Percentiles rank a stretch among this genome's conserved stretches.
These are phyloP conservation scores for Aphelenchoides besseyi DNA, from an alignment of 1,140 invertebrate species.

Conservation along the genomic window DNA sequence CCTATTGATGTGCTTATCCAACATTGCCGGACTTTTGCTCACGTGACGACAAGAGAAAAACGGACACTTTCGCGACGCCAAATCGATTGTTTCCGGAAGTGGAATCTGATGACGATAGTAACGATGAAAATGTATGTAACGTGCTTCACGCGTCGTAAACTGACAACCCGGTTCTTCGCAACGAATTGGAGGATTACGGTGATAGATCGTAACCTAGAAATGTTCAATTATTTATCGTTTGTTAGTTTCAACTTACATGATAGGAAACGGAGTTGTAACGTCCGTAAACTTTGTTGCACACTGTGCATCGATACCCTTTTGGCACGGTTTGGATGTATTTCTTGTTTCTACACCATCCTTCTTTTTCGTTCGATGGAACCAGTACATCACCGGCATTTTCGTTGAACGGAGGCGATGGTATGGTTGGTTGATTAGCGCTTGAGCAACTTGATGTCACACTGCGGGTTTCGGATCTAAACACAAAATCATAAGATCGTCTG, in stretches of 20 bases:
- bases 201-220: constrained; percentile 62
- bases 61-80: constrained; percentile 62
- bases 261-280: constrained; percentile 60
- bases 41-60: constrained; percentile 56
- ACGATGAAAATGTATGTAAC: constrained; percentile 62
- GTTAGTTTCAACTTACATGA: too few relatives aligned
- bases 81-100: constrained; percentile 56
- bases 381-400: constrained; percentile 41
- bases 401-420: constrained; percentile 21
- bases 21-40: constrained; percentile 59
- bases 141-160: constrained; percentile 54
- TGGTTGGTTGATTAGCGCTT: constrained; percentile 17
- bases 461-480: constrained; percentile 1
- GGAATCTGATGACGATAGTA: constrained; percentile 61
- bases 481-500: background rate
- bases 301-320: constrained; percentile 54
- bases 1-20: constrained; percentile 58
- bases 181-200: constrained; percentile 59
- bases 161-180: constrained; percentile 57
- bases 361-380: constrained; percentile 57
- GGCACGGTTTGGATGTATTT: constrained; percentile 56
- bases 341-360: constrained; percentile 32
- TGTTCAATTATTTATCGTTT: too few relatives aligned
- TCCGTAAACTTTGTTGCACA: constrained; percentile 62
- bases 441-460: constrained; percentile 26